Base-by-base conservation (phyloP, 2,113 vertebrate species). In the Myotis yumanensis region DNA sequence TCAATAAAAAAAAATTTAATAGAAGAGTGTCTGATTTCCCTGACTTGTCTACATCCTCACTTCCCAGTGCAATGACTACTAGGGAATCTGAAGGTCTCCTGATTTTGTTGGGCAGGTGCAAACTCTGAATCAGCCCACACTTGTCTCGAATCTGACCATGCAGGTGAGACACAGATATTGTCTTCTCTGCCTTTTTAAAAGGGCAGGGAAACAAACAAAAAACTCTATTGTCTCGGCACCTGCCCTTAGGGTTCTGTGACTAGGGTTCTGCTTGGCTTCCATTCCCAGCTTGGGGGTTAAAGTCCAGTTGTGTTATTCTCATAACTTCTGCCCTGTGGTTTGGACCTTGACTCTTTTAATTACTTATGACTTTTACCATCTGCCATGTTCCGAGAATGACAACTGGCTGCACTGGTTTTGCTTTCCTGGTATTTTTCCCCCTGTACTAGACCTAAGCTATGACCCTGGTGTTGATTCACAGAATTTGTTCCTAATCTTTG, bases 151-250 rank as follows among this genome's bases (percentile, higher is more conserved):
- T 77, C 69, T 37, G 66, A 80, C 59, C 37, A 22, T 14, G 30
- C 25, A 54, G 79, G 71, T 81, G 82, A 66, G 37, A 52, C 30
- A 37, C 7, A 23, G n/a, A 32, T 68, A 66, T 20, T 85, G n/a
- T 86, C 43, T 84, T 69, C 84, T 37, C 22, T 88, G 25, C 52
- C 16, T 76, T 84, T 89, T 89, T 54, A 3, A 76, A 95, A 96
- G 86, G 46, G 22, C 59, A 89, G 35, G 35, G 23, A 89, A 80
- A 79, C 30, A 84, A 32, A 89, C 59, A 89, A 80, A 76, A 90
- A 64, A 2, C 43, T 81, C 52, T 59, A 32, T 76, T 86, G 54
- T 75, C 86, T 72, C 51, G 48, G 17, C 20, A 75, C 23, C 25
- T 64, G 57, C n/a, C 51, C 75, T 76, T 48, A 72, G 90, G 54